Evolutionary conservation across 2,797 vertebrate genomes (phyloP).

Genomic region (Echeneis naucrates): DNA sequence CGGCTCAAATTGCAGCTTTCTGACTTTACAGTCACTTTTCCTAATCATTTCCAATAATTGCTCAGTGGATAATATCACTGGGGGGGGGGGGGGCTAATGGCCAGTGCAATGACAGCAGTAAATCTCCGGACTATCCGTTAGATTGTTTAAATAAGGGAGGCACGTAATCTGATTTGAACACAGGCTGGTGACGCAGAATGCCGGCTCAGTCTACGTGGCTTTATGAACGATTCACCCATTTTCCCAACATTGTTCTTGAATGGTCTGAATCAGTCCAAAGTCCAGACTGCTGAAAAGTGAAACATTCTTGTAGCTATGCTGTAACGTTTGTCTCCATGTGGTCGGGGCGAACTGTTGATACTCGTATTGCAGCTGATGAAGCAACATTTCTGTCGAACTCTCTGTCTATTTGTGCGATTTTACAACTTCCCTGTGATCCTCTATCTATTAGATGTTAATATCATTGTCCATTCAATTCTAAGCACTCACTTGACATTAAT

Average conservation of each 20-base stretch:
- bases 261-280: not conserved
- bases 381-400: slow-evolving; percentile 6
- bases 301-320: not conserved
- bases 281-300: not conserved
- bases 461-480: slow-evolving; percentile 2
- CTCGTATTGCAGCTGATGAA: not conserved
- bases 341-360: slow-evolving; percentile 14
- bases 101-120: slow-evolving; percentile 14
- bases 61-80: slow-evolving; percentile 16
- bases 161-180: slow-evolving; percentile 60
- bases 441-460: slow-evolving; percentile 21
- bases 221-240: slow-evolving; percentile 19
- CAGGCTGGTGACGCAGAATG: slow-evolving; percentile 64
- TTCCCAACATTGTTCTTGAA: slow-evolving; percentile 17
- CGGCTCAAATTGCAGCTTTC: slow-evolving; percentile 52
- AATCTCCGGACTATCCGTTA: slow-evolving; percentile 42
- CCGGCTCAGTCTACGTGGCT: slow-evolving; percentile 39
- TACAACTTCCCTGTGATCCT: not conserved
- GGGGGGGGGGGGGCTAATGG: slow-evolving; percentile 27
- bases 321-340: not conserved
- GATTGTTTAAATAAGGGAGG: slow-evolving; percentile 48
- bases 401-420: not conserved
- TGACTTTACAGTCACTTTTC: slow-evolving; percentile 59
- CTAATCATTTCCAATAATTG: slow-evolving; percentile 63
- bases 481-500: slow-evolving; percentile 13